A percentile compares a stretch with the other conserved stretches of the same genome.
phyloP scores from a whole-genome alignment of 2,888 invertebrate genomes.

The Apodemia hepburni region DNA sequence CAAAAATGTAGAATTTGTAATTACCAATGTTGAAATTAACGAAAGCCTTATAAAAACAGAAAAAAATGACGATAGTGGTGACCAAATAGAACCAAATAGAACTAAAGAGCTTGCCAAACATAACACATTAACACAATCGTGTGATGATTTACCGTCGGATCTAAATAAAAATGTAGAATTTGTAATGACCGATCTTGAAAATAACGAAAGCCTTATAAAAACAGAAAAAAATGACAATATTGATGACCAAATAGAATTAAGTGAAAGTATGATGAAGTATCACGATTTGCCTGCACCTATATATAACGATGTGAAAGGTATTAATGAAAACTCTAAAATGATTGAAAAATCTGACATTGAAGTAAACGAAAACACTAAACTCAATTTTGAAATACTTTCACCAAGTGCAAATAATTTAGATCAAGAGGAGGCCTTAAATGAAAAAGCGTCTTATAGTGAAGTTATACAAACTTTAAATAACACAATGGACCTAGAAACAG shows the following conservation, averaged over 20 bases:
- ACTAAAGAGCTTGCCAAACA: neutral
- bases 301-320: neutral
- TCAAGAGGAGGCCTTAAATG: slow-evolving; percentile 19
- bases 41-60: slow-evolving; percentile 9
- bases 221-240: slow-evolving; percentile 17
- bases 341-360: slow-evolving; percentile 8
- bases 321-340: slow-evolving; percentile 11
- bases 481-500: slow-evolving; percentile 71
- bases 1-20: neutral
- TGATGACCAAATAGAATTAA: slow-evolving; percentile 1
- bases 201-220: slow-evolving; percentile 14
- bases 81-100: neutral
- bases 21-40: slow-evolving; percentile 12
- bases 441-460: slow-evolving; percentile 19
- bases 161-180: neutral
- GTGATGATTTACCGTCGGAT: neutral
- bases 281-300: neutral
- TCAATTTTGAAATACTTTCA: neutral
- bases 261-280: slow-evolving; percentile 11
- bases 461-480: slow-evolving; percentile 27
- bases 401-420: neutral
- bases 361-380: neutral
- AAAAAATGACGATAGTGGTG: slow-evolving; percentile 15
- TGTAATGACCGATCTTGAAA: neutral
- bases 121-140: neutral